Base-by-base conservation (phyloP, 1,140 invertebrate species). In the Drosophila bifasciata region DNA sequence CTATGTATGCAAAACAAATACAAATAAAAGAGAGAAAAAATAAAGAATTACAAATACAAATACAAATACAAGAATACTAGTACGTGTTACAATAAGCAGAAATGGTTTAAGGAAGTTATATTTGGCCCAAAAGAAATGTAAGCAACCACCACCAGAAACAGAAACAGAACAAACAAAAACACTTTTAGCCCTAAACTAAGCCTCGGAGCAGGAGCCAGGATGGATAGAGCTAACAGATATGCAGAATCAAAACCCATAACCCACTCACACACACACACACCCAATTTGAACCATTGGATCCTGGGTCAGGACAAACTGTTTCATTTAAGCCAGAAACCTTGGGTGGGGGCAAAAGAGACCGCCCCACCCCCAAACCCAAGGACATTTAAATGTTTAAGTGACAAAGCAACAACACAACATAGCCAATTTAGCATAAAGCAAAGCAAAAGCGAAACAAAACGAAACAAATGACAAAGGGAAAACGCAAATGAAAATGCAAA, bases 391-490 rank as follows among this genome's bases (percentile, higher is more conserved):
- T 71, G 55, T 86, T 80, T 85, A 85, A 85, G 72, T 79, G 53
- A 85, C 76, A 81, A 83, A 85, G 67, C 71, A 85, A 79, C 80
- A 86, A 77, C 71, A 64, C 61, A 80, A 86, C 80, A 86, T 86
- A 86, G 83, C 84, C 79, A 86, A 86, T 88, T 86, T 86, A 86
- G 78, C 73, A 88, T 86, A 88, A 83, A 81, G 46, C 61, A 79
- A 57, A 63, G 52, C 56, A 41, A 71, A 66, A 44, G n/a, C 25
- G 3, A 32, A 36, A 11, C 9, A 11, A 36, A 11, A 32, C 9
- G 11, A 36, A 36, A 36, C 32, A 36, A 36, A 36, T 36, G 32
- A 36, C 32, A 36, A 36, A 36, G 32, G 50, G 28, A 68, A 64
- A 69, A 69, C 68, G 66, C 66, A 68, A 69, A 68, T 68, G 56